phyloP scores from a whole-genome alignment of 2,113 vertebrate species.

The Odontesthes bonariensis region DNA sequence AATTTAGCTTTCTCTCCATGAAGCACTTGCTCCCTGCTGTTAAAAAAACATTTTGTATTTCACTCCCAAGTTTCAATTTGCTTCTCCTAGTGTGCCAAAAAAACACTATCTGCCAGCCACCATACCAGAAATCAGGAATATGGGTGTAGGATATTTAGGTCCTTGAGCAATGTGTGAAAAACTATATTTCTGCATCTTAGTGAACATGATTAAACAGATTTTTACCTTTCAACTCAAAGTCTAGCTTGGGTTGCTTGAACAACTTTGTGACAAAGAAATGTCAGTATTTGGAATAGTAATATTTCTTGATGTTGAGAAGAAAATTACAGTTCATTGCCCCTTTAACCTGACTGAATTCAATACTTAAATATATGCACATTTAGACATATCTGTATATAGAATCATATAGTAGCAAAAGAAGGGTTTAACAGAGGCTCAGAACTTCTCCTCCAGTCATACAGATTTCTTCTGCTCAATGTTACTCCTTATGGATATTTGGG shows the following conservation, averaged over 20 bases:
- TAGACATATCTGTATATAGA: not conserved
- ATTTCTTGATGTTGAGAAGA: no score
- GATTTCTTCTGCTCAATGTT: not conserved
- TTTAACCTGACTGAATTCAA: not conserved
- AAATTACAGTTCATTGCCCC: not conserved
- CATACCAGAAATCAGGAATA: slow-evolving; percentile 18
- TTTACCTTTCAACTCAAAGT: not conserved
- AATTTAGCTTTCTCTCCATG: slow-evolving; percentile 59
- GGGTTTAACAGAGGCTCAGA: not conserved
- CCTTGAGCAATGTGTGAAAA: slow-evolving; percentile 12
- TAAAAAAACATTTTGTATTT: slow-evolving; percentile 64
- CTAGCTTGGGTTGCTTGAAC: not conserved
- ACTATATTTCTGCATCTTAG: not conserved
- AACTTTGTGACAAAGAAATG: slow-evolving; percentile 7
- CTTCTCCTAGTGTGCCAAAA: slow-evolving; percentile 48
- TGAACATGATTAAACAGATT: not conserved
- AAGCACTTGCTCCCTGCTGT: slow-evolving; percentile 63
- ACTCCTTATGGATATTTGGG: not conserved
- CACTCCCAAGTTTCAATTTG: slow-evolving; percentile 65
- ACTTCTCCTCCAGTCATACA: no score
- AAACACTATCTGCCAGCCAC: slow-evolving; percentile 53
- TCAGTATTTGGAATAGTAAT: not conserved
- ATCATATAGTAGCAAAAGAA: not conserved
- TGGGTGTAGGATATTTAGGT: not conserved
- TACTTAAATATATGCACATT: no score